phyloP scores from a whole-genome alignment of 92 coral and sea anemone species.

The Parazoanthus swiftii region DNA sequence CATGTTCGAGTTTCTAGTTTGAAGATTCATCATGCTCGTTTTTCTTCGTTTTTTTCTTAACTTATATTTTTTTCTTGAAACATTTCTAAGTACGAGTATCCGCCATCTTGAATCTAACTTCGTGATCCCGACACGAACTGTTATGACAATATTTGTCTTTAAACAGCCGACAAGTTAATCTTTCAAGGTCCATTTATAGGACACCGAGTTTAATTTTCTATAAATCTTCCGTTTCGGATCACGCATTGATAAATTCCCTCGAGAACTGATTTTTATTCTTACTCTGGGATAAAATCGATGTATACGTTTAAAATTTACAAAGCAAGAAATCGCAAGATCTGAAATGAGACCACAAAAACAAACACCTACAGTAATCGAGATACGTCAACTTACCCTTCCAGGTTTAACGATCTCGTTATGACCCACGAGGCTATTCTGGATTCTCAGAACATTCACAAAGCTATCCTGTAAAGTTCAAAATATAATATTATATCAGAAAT shows the following conservation, averaged over 20 bases:
- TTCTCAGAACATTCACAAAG: slow-evolving; percentile 81
- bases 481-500: not conserved
- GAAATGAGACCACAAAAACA: not conserved
- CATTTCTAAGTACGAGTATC: too few species aligned
- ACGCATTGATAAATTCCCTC: not conserved
- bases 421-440: slow-evolving; percentile 85
- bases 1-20: too few species aligned
- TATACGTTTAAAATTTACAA: not conserved
- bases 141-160: too few species aligned
- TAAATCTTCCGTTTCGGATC: not conserved
- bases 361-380: not conserved
- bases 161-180: too few species aligned
- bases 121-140: too few species aligned
- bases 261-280: not conserved
- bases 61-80: too few species aligned
- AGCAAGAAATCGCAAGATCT: not conserved
- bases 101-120: too few species aligned
- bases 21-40: too few species aligned
- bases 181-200: too few species aligned
- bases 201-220: too few species aligned
- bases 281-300: too few species aligned
- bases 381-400: slow-evolving; percentile 78
- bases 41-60: too few species aligned
- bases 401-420: slow-evolving; percentile 98
- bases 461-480: slow-evolving; percentile 69